Conservation (phyloP, 2,888 invertebrate species). For the Agrilus mali region DNA sequence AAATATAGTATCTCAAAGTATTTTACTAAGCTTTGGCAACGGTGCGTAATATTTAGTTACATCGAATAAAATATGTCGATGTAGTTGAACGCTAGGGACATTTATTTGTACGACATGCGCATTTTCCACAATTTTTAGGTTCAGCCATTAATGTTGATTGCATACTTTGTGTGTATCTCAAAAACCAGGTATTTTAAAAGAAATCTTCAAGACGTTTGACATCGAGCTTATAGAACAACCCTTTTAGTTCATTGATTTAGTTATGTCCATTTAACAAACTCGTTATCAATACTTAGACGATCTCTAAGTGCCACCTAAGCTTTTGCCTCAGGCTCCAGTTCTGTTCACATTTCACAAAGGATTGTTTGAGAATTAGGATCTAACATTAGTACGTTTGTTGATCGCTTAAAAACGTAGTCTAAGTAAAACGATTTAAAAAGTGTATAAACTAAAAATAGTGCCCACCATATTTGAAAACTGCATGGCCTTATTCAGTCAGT, state of each 20-base stretch:
- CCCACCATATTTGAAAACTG: slow-evolving; percentile 10
- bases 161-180: slow-evolving; percentile 29
- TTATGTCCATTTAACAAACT: background rate
- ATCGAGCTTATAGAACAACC: too few species aligned
- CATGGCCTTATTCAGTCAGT: too few species aligned
- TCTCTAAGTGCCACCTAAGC: slow-evolving; percentile 18
- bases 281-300: background rate
- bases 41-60: too few species aligned
- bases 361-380: too few species aligned
- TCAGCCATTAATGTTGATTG: slow-evolving; percentile 39
- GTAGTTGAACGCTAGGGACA: too few species aligned
- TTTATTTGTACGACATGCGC: slow-evolving; percentile 23
- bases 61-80: too few species aligned
- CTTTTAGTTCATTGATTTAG: too few species aligned
- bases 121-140: slow-evolving; percentile 32
- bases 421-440: slow-evolving; percentile 4
- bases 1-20: too few species aligned
- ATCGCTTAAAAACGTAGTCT: too few species aligned
- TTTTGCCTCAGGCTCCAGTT: slow-evolving; percentile 13
- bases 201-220: slow-evolving; percentile 3
- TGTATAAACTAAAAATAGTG: slow-evolving; percentile 12
- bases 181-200: slow-evolving; percentile 27
- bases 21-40: too few species aligned
- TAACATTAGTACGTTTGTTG: too few species aligned
- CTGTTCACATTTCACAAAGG: slow-evolving; percentile 7